These are phyloP conservation scores for Gambusia yucatana DNA, from an alignment of 2,797 vertebrate genomes.

Conservation along the genomic window DNA sequence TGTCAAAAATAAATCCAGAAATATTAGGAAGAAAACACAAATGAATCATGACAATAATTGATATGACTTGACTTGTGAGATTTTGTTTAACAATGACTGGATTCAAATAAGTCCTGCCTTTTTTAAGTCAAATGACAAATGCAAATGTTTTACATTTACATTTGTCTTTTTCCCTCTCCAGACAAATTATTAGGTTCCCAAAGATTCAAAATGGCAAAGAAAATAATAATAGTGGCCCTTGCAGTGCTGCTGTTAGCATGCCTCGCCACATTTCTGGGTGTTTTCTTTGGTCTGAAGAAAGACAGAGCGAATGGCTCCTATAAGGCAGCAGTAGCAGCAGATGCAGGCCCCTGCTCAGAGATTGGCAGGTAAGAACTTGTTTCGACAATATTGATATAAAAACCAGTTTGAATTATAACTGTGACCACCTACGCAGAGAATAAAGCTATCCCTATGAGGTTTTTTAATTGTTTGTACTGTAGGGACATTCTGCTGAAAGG, in stretches of 20 bases:
- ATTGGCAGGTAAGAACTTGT: conserved; percentile 86
- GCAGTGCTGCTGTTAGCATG: conserved; percentile 69
- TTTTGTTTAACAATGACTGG: background rate
- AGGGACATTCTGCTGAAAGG: conserved; percentile 87
- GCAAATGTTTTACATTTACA: background rate
- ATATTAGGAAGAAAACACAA: background rate
- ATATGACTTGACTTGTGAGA: background rate
- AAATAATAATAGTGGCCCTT: conserved; percentile 51
- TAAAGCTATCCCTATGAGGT: conserved; percentile 14
- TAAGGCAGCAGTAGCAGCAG: conserved; percentile 89
- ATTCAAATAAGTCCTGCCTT: background rate
- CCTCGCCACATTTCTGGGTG: conserved; percentile 71
- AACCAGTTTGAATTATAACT: conserved; percentile 5
- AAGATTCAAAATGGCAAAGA: conserved; percentile 66
- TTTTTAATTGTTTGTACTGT: conserved; percentile 24
- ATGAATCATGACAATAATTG: background rate
- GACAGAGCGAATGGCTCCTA: conserved; percentile 51
- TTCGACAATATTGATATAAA: background rate
- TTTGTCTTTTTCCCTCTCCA: conserved; percentile 19
- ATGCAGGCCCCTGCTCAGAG: conserved; percentile 87
- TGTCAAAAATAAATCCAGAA: background rate
- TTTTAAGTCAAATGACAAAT: too few species aligned
- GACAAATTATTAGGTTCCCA: background rate
- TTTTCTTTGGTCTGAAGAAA: conserved; percentile 80
- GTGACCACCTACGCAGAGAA: background rate